phyloP scores from a whole-genome alignment of 2,888 invertebrate species.

The Morpho helenor region DNA sequence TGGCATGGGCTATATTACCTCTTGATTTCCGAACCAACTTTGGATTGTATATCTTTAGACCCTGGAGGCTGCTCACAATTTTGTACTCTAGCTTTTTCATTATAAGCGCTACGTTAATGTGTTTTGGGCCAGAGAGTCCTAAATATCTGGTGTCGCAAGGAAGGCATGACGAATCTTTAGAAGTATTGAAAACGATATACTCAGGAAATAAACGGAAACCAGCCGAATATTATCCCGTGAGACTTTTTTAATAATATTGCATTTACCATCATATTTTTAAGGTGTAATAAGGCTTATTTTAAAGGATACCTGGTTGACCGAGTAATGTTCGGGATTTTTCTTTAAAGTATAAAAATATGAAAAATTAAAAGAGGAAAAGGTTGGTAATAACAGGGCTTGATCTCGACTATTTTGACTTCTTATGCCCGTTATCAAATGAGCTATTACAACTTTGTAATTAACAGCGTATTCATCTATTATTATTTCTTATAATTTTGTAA shows the following conservation, averaged over 20 bases:
- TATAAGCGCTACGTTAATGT: conserved; percentile 73
- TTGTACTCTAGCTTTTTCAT: conserved; percentile 81
- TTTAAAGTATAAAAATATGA: no score
- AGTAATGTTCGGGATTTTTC: no score
- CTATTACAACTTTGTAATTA: no score
- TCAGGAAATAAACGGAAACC: conserved; percentile 58
- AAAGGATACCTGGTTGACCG: no score
- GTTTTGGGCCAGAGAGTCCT: conserved; percentile 86
- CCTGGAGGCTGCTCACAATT: conserved; percentile 87
- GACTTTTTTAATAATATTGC: conserved; percentile 17
- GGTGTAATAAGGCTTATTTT: no score
- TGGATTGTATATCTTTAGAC: conserved; percentile 77
- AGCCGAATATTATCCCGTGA: conserved; percentile 70
- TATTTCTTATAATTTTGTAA: no score
- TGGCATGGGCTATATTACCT: conserved; percentile 85
- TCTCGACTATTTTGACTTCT: no score
- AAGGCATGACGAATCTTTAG: conserved; percentile 79
- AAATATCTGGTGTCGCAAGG: conserved; percentile 85
- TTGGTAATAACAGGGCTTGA: no score
- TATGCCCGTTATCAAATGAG: no score
- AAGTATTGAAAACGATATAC: conserved; percentile 80
- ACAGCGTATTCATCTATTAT: no score
- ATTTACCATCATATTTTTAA: no score
- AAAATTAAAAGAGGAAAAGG: no score
- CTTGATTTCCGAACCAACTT: conserved; percentile 60